Conservation (phyloP, 2,888 invertebrate genomes). For the Zygothrica quintamaculata region DNA sequence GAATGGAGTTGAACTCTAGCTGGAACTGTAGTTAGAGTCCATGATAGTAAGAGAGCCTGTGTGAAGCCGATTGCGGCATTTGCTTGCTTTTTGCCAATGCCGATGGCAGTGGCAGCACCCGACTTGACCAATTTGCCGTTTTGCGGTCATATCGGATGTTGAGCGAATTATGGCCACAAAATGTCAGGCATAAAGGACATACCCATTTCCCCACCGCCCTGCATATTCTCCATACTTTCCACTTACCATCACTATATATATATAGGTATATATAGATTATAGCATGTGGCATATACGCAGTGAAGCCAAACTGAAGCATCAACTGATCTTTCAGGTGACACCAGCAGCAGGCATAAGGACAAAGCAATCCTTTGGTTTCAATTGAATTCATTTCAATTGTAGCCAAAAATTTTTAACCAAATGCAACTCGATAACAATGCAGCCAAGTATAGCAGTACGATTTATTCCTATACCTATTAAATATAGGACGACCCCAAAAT, state of each 20-base stretch:
- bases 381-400: too few relatives aligned
- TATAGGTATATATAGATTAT: too few relatives aligned
- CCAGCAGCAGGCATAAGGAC: background rate
- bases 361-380: too few relatives aligned
- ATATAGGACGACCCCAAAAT: too few relatives aligned
- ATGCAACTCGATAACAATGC: conserved; percentile 19
- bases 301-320: conserved; percentile 21
- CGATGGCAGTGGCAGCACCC: conserved; percentile 26
- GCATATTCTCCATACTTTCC: too few relatives aligned
- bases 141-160: conserved; percentile 67
- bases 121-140: conserved; percentile 73
- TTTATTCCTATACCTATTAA: too few relatives aligned
- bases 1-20: conserved; percentile 2
- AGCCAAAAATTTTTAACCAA: conserved; percentile 14
- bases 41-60: conserved; percentile 1
- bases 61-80: conserved; percentile 37
- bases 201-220: background rate
- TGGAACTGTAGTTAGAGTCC: conserved; percentile 14
- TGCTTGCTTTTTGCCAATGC: conserved; percentile 21
- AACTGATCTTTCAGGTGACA: conserved; percentile 22
- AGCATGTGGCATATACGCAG: too few relatives aligned
- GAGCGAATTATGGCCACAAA: conserved; percentile 57
- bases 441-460: too few relatives aligned
- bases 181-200: conserved; percentile 1
- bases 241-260: too few relatives aligned